phyloP scores from a whole-genome alignment of 2,113 vertebrate species.

The Pyrgilauda ruficollis region DNA sequence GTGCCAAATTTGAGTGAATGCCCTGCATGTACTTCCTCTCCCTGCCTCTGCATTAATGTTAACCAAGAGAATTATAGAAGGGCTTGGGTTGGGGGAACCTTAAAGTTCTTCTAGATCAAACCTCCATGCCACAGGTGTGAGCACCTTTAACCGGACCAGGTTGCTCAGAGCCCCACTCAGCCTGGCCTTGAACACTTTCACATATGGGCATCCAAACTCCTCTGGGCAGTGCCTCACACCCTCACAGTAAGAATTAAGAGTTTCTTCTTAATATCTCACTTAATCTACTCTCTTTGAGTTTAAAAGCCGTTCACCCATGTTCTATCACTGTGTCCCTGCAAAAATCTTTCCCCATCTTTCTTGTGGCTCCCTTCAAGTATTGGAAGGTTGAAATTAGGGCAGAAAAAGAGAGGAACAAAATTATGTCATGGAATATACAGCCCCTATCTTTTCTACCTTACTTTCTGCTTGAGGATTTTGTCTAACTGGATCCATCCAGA shows the following conservation, averaged over 20 bases:
- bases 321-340: background rate
- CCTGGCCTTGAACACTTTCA: background rate
- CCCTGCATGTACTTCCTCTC: background rate
- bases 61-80: background rate
- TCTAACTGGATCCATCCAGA: background rate
- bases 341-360: background rate
- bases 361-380: background rate
- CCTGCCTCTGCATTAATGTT: background rate
- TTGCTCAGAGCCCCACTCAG: background rate
- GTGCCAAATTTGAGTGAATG: background rate
- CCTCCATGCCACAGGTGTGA: background rate
- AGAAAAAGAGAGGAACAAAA: background rate
- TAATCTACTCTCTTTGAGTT: background rate
- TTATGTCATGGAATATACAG: background rate
- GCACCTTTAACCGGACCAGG: background rate
- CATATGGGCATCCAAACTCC: background rate
- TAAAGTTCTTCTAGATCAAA: background rate
- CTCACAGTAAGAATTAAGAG: background rate
- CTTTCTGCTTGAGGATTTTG: background rate
- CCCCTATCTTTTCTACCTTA: background rate
- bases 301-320: background rate
- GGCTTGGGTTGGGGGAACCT: background rate
- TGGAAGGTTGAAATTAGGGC: background rate
- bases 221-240: background rate
- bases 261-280: background rate